A percentile compares a stretch with the other conserved stretches of the same genome.
phyloP scores from a whole-genome alignment of 92 coral and sea anemone genomes.

The Isaurus tuberculatus region DNA sequence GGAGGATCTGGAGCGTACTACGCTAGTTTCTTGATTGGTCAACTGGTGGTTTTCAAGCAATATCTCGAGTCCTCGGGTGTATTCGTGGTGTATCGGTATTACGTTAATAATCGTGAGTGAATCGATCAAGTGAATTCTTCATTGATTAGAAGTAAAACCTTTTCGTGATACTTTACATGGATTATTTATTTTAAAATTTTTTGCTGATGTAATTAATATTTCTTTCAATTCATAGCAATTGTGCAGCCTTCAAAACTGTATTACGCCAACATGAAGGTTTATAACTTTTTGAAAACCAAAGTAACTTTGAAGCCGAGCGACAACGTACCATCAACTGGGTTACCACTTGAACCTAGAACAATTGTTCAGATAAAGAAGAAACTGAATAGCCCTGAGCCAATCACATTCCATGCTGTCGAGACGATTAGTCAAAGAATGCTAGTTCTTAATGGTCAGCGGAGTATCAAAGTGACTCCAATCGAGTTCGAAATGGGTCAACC shows the following conservation, averaged over 20 bases:
- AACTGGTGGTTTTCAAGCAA: conserved; percentile 84
- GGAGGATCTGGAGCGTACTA: conserved; percentile 76
- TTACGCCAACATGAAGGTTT: conserved; percentile 71
- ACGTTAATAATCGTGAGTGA: conserved; percentile 79
- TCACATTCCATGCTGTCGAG: conserved; percentile 79
- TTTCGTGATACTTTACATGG: too few relatives aligned
- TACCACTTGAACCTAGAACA: conserved; percentile 53
- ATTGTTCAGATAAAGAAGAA: conserved; percentile 72
- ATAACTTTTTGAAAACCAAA: conserved; percentile 70
- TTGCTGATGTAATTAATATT: not conserved
- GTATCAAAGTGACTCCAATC: conserved; percentile 74
- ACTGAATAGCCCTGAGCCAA: conserved; percentile 71
- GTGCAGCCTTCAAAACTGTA: conserved; percentile 90
- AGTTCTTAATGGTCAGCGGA: conserved; percentile 70
- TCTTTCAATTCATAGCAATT: conserved; percentile 57
- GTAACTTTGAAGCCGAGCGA: conserved; percentile 78
- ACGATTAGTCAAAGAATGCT: conserved; percentile 61
- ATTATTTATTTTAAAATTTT: too few relatives aligned
- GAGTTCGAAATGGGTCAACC: conserved; percentile 70
- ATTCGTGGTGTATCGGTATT: conserved; percentile 72
- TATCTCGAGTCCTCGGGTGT: conserved; percentile 63
- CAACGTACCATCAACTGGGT: conserved; percentile 83
- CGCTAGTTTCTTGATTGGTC: conserved; percentile 79
- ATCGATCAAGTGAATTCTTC: too few relatives aligned
- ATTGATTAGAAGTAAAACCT: too few relatives aligned